Evolutionary conservation across 2,113 vertebrate species (phyloP).

Genomic region (Steatornis caripensis): DNA sequence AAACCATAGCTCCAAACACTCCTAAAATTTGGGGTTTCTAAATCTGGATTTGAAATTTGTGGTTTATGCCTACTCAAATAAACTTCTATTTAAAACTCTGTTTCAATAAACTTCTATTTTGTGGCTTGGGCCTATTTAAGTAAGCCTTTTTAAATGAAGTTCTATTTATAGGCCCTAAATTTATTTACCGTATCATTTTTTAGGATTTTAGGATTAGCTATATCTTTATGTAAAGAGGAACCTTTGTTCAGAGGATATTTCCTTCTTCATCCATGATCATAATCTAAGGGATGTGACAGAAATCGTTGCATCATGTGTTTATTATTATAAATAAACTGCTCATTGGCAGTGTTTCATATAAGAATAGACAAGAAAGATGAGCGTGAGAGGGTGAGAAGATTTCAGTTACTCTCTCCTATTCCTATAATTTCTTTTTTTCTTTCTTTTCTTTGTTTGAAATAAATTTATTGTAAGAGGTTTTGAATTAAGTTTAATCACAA

Average conservation of each 20-base stretch:
- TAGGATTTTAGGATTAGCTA: constrained; percentile 17
- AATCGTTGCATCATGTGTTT: background rate
- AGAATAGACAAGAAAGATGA: background rate
- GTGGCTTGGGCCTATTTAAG: constrained; percentile 48
- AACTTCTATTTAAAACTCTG: constrained; percentile 46
- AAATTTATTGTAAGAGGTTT: background rate
- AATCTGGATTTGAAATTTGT: constrained; percentile 34
- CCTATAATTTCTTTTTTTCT: background rate
- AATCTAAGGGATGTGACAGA: constrained; percentile 2
- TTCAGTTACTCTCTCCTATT: background rate
- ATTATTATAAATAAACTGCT: constrained; percentile 38
- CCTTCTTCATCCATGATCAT: background rate
- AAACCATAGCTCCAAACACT: background rate
- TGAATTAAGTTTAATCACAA: background rate
- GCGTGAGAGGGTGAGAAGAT: background rate
- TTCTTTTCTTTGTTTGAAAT: background rate
- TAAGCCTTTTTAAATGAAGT: constrained; percentile 50
- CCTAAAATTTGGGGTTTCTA: constrained; percentile 45
- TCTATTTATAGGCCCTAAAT: constrained; percentile 53
- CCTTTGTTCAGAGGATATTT: background rate
- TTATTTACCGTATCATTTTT: constrained; percentile 49
- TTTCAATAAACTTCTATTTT: constrained; percentile 53
- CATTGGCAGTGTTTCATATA: background rate
- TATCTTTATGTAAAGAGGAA: constrained; percentile 25
- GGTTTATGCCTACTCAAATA: constrained; percentile 41